Evolutionary conservation across 2,888 invertebrate species (phyloP), one percentile per base, ranked within the genome.

Genomic region (Ommatoiulus sabulosus): DNA sequence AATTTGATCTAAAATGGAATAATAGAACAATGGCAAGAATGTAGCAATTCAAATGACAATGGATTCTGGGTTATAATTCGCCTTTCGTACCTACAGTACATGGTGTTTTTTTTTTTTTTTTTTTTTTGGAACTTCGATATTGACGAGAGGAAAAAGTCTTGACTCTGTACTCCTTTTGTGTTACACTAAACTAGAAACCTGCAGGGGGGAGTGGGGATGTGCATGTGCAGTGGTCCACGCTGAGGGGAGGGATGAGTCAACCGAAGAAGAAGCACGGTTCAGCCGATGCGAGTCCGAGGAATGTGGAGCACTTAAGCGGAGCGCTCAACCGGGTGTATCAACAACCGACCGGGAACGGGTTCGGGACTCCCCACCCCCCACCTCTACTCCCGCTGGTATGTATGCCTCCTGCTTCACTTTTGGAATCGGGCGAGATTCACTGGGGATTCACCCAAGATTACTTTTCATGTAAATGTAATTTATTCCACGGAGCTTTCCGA

Each of bases 261-360:
- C 63, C 63, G n/a, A 63, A 63, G 63, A 63, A 63, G 63, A 17
- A 63, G 63, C 63, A 5, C 63, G n/a, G 63, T 63, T 63, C 52
- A 52, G 52, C 52, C 15, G 52, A 52, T 17, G 12, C 17, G 63
- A 63, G 63, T 63, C 20, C 63, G n/a, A 63, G 63, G 63, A 63
- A 63, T 63, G 63, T n/a, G 17, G 63, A 63, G 17, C 63, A 63
- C 63, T 63, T 63, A n/a, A 63, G n/a, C 46, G 46, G 12, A 10
- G 46, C 46, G 46, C 12, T 46, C 46, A 46, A 46, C 46, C 46
- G 46, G 12, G 12, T 3, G 1, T 35, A 35, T 35, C 35, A 52
- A 15, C 15, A 12, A 52, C 52, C 15, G 52, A 12, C 52, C 52
- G 52, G 15, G 52, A 52, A 52, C 52, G 52, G 15, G 52, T 48